Conservation (phyloP, 2,113 vertebrate genomes). For the Caretta caretta region DNA sequence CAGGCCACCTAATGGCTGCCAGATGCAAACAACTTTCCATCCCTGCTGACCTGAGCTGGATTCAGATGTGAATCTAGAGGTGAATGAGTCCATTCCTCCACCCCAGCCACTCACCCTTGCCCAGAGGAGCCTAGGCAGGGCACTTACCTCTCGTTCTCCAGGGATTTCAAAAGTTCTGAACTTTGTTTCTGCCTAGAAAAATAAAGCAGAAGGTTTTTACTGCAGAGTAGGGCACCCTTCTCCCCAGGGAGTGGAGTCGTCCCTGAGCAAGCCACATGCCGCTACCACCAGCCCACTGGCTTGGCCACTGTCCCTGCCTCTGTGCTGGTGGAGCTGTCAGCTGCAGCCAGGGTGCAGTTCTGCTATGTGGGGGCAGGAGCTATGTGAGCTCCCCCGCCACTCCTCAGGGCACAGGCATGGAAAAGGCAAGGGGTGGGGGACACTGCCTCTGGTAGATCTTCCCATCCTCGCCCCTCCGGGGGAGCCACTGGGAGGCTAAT, state of each 20-base stretch:
- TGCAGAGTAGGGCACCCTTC: neutral
- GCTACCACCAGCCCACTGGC: neutral
- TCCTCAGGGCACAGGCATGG: neutral
- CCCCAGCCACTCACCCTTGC: neutral
- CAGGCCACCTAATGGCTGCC: neutral
- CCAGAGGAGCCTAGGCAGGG: neutral
- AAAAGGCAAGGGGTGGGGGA: neutral
- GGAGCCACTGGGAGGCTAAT: neutral
- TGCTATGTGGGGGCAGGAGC: neutral
- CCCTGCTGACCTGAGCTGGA: neutral
- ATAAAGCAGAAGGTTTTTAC: neutral
- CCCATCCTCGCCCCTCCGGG: neutral
- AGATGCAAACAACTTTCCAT: neutral
- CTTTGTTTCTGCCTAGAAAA: constrained; percentile 88
- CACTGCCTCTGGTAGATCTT: neutral
- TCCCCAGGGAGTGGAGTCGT: neutral
- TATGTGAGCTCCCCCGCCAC: neutral
- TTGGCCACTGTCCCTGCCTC: neutral
- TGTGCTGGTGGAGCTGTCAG: neutral
- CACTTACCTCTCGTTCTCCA: constrained; percentile 94
- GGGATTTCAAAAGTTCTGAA: constrained; percentile 89
- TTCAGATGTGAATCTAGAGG: neutral
- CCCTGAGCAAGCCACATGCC: neutral
- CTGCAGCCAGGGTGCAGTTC: neutral
- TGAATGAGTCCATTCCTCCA: neutral